Conservation (phyloP, 2,797 vertebrate genomes). For the Glossophaga mutica region DNA sequence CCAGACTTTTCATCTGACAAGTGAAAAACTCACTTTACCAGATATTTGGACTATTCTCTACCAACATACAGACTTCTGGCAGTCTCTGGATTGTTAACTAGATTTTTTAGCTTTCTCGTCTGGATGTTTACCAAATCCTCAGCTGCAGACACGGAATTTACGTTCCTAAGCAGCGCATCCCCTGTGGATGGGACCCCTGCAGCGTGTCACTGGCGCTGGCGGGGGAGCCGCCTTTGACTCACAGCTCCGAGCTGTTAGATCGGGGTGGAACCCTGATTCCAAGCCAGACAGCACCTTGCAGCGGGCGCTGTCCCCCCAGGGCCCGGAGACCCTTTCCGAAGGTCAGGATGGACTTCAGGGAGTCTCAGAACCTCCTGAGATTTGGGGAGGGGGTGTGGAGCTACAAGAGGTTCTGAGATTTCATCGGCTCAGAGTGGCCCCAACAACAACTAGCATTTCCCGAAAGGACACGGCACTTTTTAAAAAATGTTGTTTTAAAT, state of each 20-base stretch:
- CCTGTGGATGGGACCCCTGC: not conserved
- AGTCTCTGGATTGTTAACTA: slow-evolving; percentile 21
- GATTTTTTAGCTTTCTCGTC: slow-evolving; percentile 23
- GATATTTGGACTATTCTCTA: not conserved
- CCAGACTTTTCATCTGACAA: not conserved
- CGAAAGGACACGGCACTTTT: not conserved
- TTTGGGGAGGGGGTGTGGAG: not conserved
- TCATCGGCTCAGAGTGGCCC: not conserved
- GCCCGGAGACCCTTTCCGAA: not conserved
- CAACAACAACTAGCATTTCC: not conserved
- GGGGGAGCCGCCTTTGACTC: not conserved
- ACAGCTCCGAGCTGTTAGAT: not conserved
- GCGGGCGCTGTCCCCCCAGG: not conserved
- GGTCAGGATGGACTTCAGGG: not conserved
- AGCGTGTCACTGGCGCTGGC: not conserved
- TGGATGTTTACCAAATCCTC: not conserved
- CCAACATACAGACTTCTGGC: not conserved
- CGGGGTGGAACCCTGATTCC: not conserved
- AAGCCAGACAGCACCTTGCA: not conserved
- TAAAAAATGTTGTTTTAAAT: not conserved
- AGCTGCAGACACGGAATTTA: not conserved
- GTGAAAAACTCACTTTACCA: not conserved
- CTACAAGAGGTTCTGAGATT: not conserved
- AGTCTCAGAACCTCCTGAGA: slow-evolving; percentile 16
- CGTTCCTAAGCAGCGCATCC: not conserved